Evolutionary conservation across 2,797 vertebrate genomes (phyloP).

Genomic region (Leptodactylus fallax): DNA sequence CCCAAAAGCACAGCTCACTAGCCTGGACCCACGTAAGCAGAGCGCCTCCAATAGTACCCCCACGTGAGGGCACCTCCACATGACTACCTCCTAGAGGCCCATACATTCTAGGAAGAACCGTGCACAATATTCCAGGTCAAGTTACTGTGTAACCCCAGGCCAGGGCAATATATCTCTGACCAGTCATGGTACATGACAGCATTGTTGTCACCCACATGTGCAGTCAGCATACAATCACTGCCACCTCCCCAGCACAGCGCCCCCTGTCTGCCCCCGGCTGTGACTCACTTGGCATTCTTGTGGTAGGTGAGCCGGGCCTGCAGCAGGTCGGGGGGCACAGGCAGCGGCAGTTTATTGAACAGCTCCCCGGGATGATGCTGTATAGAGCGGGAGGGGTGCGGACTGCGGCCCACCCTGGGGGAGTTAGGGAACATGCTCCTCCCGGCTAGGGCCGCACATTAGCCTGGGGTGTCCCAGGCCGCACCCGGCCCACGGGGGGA

Average conservation of each 20-base stretch:
- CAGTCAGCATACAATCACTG: too few species aligned
- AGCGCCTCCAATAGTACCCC: too few species aligned
- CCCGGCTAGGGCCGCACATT: slow-evolving; percentile 72
- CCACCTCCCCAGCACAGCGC: neutral
- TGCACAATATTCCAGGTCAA: too few species aligned
- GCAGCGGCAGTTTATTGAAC: neutral
- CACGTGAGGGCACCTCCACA: too few species aligned
- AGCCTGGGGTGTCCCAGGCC: slow-evolving; percentile 47
- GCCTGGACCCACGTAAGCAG: too few species aligned
- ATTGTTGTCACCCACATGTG: too few species aligned
- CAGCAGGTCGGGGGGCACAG: neutral
- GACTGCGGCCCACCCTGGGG: slow-evolving; percentile 73
- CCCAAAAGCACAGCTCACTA: too few species aligned
- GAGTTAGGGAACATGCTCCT: slow-evolving; percentile 83
- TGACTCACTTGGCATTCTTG: slow-evolving; percentile 54
- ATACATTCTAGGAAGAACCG: too few species aligned
- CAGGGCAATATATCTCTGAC: too few species aligned
- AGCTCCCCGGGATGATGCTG: slow-evolving; percentile 65
- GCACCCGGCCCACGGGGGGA: neutral
- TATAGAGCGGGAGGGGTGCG: slow-evolving; percentile 59
- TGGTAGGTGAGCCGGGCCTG: slow-evolving; percentile 48
- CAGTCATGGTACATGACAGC: too few species aligned
- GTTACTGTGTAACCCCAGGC: too few species aligned
- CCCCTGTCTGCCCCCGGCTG: neutral
- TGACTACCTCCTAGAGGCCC: too few species aligned